Evolutionary conservation across 2,113 vertebrate genomes (phyloP), one percentile per base, ranked within the genome.

Genomic region (Austrofundulus limnaeus): DNA sequence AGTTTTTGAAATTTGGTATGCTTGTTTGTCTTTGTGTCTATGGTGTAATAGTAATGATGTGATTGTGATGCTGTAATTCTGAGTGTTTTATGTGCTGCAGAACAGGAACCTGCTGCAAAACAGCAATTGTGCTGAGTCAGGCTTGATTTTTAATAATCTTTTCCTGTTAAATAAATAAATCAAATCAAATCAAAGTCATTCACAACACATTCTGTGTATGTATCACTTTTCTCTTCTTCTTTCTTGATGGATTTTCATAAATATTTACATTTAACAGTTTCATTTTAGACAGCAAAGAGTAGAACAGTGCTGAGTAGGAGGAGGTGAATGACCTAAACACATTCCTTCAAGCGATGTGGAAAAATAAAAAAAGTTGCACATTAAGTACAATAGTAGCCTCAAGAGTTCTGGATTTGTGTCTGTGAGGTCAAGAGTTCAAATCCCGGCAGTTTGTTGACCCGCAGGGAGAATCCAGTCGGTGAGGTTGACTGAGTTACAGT

Each of bases 171-270:
- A n/a, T n/a, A n/a, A n/a, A n/a, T n/a, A n/a, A n/a, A n/a, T n/a
- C n/a, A n/a, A n/a, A n/a, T n/a, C n/a, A n/a, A n/a, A n/a, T n/a
- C n/a, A n/a, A n/a, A n/a, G n/a, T n/a, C n/a, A n/a, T n/a, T n/a
- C 25, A 4, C 25, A 28, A 28, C 7, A 6, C 16, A 17, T 17
- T 17, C 28, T 11, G 9, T 28, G 9, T 3, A 41, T 34, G 15
- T 23, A 25, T 60, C 56, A 59, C 53, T 59, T 69, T 70, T 28
- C 53, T 75, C 68, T 47, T 37, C 70, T 76, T 64, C 66, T 15
- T 37, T 77, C 25, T 67, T 83, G 85, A 86, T 78, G 78, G 80
- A 55, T 42, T 34, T 63, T 82, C n/a, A n/a, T 64, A 52, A 67
- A 46, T 81, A 20, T 46, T 4, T 28, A 7, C 25, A 28, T 28